Base-by-base conservation (phyloP, 2,113 vertebrate species). In the Phaethon lepturus region DNA sequence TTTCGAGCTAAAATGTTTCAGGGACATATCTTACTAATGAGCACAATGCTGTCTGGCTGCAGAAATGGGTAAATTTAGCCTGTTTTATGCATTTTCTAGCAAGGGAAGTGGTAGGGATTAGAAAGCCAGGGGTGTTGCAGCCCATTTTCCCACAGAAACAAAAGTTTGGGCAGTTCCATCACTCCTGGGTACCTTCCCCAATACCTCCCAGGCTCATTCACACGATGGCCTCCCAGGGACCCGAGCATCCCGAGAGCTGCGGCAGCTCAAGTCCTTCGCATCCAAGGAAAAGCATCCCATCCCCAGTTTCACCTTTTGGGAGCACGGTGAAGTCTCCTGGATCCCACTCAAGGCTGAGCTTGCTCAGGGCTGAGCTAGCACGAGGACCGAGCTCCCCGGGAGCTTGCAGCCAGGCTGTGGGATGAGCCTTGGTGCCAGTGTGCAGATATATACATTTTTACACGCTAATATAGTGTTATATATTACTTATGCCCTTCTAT, bases 41-140 rank as follows among this genome's bases (percentile, higher is more conserved):
- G 11, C 23, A 53, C 0, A 0, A 29, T 1, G 5, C 31, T 81
- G 23, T 3, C 35, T 69, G 63, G 15, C 50, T 87, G 45, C 81
- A 93, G 77, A 35, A 77, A 62, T 2, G 29, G 19, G 33, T 4
- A 56, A 40, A 2, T 8, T 53, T 52, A 62, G 8, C 42, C 10
- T 45, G 10, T 47, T 58, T 35, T 9, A 52, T 7, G 16, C 31
- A 17, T 53, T 71, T 73, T 69, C 33, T 69, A 24, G 15, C 15
- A 44, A 93, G 22, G 6, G 20, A 55, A 49, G 45, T 76, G 11
- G 17, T 3, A 31, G n/a, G 42, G 8, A 16, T 28, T 1, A 2
- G 40, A 64, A 79, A 73, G 17, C 8, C 14, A 4, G 14, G 20
- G 31, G 15, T 7, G 9, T 3, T 44, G 13, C 55, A 49, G n/a